A percentile compares a stretch with the other conserved stretches of the same genome.
These are phyloP conservation scores for Mnemiopsis leidyi DNA, from an alignment of 37 sponge, comb jelly and placozoan species.

Conservation along the genomic window DNA sequence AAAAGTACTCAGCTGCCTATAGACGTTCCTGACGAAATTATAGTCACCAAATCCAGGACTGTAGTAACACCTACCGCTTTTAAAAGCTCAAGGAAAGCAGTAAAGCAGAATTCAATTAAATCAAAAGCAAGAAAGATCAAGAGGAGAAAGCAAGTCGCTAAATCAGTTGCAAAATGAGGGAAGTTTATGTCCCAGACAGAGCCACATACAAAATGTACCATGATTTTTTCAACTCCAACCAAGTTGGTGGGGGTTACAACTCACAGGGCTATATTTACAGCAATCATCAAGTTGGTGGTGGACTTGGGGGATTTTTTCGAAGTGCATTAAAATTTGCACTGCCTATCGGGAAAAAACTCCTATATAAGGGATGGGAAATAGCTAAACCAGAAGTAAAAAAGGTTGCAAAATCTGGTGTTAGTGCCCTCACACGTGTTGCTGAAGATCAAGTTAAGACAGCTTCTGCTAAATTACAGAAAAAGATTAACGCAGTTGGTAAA, in stretches of 20 bases:
- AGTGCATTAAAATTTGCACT: neutral
- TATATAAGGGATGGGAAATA: constrained; percentile 57
- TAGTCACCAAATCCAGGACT: neutral
- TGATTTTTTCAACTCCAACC: neutral
- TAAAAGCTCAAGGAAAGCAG: neutral
- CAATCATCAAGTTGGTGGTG: constrained; percentile 47
- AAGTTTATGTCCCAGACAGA: constrained; percentile 13
- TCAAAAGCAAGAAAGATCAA: neutral
- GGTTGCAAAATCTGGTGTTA: neutral
- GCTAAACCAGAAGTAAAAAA: constrained; percentile 53
- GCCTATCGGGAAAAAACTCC: constrained; percentile 52
- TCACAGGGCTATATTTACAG: constrained; percentile 26
- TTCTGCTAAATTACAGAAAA: neutral
- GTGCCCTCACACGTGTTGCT: neutral
- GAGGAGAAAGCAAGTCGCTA: neutral
- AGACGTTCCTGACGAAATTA: constrained; percentile 30
- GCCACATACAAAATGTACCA: constrained; percentile 4
- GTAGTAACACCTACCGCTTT: neutral
- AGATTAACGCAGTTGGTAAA: neutral
- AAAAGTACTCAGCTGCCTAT: neutral
- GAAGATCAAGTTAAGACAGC: neutral
- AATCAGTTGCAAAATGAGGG: constrained; percentile 15
- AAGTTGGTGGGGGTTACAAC: constrained; percentile 21
- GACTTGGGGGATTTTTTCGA: constrained; percentile 29
- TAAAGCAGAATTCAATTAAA: neutral